Evolutionary conservation across 2,113 vertebrate genomes (phyloP), one percentile per base, ranked within the genome.

Genomic region (Sebastes schlegelii): DNA sequence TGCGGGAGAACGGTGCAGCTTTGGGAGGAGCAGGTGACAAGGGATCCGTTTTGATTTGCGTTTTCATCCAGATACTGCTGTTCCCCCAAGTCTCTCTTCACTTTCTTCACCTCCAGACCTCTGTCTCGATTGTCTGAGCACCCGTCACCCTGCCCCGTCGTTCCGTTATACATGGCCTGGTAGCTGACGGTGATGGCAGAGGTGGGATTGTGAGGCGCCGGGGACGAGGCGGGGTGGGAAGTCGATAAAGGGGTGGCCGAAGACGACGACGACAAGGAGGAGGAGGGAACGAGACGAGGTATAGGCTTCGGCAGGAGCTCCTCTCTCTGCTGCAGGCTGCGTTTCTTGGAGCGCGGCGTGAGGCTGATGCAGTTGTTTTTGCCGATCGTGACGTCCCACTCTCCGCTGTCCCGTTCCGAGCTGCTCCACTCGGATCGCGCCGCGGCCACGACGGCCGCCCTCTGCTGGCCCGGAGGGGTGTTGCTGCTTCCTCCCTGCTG

Each of bases 341-440:
- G 95, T 74, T 99, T 99, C 91, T 98, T 98, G 92, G 96, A 98
- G 91, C 97, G 96, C 0, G 96, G 97, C 0, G 96, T 95, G 64
- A 95, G 92, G 77, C 93, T 95, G 66, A 96, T 93, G 80, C 92
- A 95, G 89, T 94, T 94, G 86, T 96, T 95, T 79, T 95, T 94
- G 48, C 88, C 92, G 6, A 96, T 95, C 0, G 95, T 95, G 6
- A 96, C 82, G 26, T 95, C 95, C 95, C 96, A 96, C 81, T 96
- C 95, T 0, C 95, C 95, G n/a, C 95, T 96, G 85, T 96, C 95
- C 19, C 93, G 91, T 49, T 95, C 95, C 0, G 93, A 92, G 71
- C 92, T 93, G 87, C 93, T 93, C 94, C 94, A 95, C 58, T 96
- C 95, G 0, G 94, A 92, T 1, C 94, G 86, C 0, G 94, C 93